Conservation (phyloP, 2,888 invertebrate species). For the Macrophya annulata region DNA sequence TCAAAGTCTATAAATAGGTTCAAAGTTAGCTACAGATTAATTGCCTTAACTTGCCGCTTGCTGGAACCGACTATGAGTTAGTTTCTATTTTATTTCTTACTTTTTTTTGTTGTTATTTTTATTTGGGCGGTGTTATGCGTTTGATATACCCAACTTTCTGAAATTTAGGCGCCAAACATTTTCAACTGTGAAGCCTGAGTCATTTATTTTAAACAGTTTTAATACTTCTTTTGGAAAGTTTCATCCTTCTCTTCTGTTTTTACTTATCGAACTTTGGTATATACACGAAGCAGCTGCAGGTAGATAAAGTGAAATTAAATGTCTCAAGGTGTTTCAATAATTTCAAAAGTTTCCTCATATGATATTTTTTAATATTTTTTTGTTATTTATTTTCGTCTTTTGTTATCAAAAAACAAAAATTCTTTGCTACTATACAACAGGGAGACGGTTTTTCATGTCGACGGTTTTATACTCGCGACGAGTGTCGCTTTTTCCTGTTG, state of each 20-base stretch:
- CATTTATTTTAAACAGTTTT: constrained; percentile 37
- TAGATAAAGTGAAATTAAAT: constrained; percentile 34
- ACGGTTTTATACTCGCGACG: not conserved
- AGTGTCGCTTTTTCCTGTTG: constrained; percentile 5
- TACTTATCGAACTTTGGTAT: not conserved
- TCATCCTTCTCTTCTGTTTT: constrained; percentile 6
- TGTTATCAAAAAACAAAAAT: not conserved
- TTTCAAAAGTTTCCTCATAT: not conserved
- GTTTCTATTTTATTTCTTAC: too few relatives aligned
- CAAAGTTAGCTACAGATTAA: constrained; percentile 56
- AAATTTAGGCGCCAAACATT: constrained; percentile 51
- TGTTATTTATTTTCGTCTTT: not conserved
- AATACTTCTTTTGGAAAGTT: constrained; percentile 38
- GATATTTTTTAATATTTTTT: not conserved
- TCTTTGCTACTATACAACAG: not conserved
- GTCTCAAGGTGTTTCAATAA: constrained; percentile 18
- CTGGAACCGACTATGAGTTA: constrained; percentile 14
- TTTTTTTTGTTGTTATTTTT: too few relatives aligned
- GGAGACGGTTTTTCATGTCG: not conserved
- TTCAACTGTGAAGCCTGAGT: constrained; percentile 38
- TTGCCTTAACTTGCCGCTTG: constrained; percentile 40
- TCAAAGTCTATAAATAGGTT: constrained; percentile 44
- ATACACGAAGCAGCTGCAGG: not conserved
- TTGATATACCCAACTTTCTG: constrained; percentile 48
- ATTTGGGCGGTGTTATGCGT: constrained; percentile 47